phyloP scores from a whole-genome alignment of 2,797 vertebrate genomes.

The Macrochelys suwanniensis region DNA sequence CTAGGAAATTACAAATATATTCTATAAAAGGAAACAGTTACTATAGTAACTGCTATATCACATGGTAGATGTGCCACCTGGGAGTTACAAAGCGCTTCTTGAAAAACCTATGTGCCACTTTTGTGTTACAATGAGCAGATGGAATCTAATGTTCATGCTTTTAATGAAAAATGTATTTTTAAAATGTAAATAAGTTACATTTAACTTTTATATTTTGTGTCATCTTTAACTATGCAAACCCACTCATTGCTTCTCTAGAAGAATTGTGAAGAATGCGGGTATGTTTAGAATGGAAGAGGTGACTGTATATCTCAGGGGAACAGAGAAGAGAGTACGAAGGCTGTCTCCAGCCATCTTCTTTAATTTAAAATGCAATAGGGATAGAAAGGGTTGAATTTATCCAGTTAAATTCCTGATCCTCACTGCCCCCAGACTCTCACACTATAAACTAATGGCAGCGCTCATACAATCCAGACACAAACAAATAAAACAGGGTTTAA shows the following conservation, averaged over 20 bases:
- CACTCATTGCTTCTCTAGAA: not conserved
- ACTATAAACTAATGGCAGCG: slow-evolving; percentile 53
- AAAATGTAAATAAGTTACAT: slow-evolving; percentile 31
- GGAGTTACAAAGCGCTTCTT: slow-evolving; percentile 71
- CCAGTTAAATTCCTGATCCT: slow-evolving; percentile 41
- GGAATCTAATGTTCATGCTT: slow-evolving; percentile 34
- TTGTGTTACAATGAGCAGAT: slow-evolving; percentile 60
- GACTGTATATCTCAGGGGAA: slow-evolving; percentile 4
- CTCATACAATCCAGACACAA: slow-evolving; percentile 49
- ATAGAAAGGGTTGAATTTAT: slow-evolving; percentile 61
- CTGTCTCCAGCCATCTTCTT: slow-evolving; percentile 63
- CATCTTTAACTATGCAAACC: slow-evolving; percentile 48
- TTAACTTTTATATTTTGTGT: not conserved
- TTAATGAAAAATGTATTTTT: slow-evolving; percentile 35
- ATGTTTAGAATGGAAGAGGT: not conserved
- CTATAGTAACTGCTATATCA: slow-evolving; percentile 58
- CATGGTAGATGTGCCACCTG: slow-evolving; percentile 58
- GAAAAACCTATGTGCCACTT: slow-evolving; percentile 62
- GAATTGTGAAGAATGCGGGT: not conserved
- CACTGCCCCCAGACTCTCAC: slow-evolving; percentile 41
- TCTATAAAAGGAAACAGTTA: slow-evolving; percentile 70
- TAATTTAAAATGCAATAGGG: slow-evolving; percentile 73
- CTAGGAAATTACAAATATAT: slow-evolving; percentile 50
- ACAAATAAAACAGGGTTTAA: slow-evolving; percentile 25
- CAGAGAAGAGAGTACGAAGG: not conserved